These are phyloP conservation scores for Meteorus colon DNA, from an alignment of 2,888 invertebrate species.

Conservation along the genomic window DNA sequence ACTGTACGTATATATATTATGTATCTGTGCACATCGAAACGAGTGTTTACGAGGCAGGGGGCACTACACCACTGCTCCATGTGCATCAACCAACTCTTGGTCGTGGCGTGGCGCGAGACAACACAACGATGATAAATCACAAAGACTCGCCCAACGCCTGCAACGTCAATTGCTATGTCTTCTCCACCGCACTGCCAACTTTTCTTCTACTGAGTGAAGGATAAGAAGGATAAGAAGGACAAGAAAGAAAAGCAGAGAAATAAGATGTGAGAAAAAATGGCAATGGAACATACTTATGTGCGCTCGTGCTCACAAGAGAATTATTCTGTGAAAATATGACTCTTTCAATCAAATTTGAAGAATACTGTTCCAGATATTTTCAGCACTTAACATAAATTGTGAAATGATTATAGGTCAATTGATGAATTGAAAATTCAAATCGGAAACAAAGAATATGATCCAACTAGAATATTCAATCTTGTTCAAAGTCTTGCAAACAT, in stretches of 20 bases:
- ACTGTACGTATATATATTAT: neutral
- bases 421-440: no score
- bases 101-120: slow-evolving; percentile 46
- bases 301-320: slow-evolving; percentile 42
- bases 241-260: slow-evolving; percentile 22
- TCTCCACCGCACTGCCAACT: slow-evolving; percentile 23
- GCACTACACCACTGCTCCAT: slow-evolving; percentile 52
- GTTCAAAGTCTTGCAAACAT: no score
- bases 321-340: no score
- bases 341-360: no score
- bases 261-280: slow-evolving; percentile 23
- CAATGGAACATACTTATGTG: neutral
- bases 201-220: slow-evolving; percentile 33
- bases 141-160: slow-evolving; percentile 46
- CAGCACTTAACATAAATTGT: no score
- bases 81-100: slow-evolving; percentile 44
- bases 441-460: no score
- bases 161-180: slow-evolving; percentile 48
- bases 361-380: no score
- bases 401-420: no score
- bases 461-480: no score
- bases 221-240: slow-evolving; percentile 8
- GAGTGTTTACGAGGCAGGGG: slow-evolving; percentile 65
- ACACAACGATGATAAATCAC: slow-evolving; percentile 63
- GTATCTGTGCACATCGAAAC: slow-evolving; percentile 40